Evolutionary conservation across 2,797 vertebrate species (phyloP).

Genomic region (Gallinago stenura): DNA sequence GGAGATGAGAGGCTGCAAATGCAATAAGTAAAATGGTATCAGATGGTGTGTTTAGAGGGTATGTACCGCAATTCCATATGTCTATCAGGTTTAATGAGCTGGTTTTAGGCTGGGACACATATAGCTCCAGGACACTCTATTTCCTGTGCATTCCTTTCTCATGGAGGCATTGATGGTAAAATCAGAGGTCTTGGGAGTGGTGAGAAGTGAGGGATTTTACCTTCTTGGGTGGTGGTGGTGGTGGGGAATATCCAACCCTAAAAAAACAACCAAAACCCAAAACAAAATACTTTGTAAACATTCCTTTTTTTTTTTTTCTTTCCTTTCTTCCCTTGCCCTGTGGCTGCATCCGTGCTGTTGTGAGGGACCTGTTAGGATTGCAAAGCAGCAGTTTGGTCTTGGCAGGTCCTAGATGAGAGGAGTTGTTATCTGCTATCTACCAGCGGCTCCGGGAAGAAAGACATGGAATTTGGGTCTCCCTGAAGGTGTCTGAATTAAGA

Average conservation of each 20-base stretch:
- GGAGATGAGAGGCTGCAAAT: background rate
- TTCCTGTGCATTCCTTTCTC: background rate
- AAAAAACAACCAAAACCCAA: background rate
- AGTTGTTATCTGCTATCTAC: conserved; percentile 1
- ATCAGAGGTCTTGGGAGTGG: background rate
- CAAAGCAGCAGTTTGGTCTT: background rate
- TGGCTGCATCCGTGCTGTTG: fast-evolving
- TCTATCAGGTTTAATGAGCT: background rate
- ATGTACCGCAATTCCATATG: background rate
- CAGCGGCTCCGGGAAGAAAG: background rate
- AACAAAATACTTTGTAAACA: background rate
- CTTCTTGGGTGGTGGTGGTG: background rate
- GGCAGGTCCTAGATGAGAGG: background rate
- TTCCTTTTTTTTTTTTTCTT: background rate
- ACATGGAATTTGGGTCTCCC: conserved; percentile 23
- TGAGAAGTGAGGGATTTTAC: background rate
- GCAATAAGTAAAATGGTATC: background rate
- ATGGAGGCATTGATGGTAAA: background rate
- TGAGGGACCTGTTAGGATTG: background rate
- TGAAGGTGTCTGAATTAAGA: conserved; percentile 21
- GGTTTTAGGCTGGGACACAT: background rate
- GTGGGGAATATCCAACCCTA: fast-evolving
- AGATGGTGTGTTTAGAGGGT: background rate
- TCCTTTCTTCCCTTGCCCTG: background rate
- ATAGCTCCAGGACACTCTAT: background rate